Base-by-base conservation (phyloP, 2,888 invertebrate species). In the Silvanus unidentatus region DNA sequence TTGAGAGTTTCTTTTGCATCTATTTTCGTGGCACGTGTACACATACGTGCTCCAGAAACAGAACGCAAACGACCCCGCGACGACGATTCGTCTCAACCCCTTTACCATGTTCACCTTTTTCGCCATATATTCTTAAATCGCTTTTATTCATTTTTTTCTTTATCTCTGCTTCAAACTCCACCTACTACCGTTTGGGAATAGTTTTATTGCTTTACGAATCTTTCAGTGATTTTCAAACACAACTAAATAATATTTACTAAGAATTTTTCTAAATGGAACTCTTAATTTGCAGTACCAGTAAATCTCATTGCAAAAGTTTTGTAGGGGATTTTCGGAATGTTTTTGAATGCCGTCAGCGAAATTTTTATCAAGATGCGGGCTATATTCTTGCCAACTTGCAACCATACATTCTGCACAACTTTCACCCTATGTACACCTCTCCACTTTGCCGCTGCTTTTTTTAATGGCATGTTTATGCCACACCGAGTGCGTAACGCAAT, bases 21-120 rank as follows among this genome's bases (percentile, higher is more conserved):
- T 57, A 62, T 55, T 57, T 50, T 57, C 54, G 43, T 40, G 47
- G 54, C 57, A 53, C 54, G 58, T 54, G 55, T 49, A 54, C 48
- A 41, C 45, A 49, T 50, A 58, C 53, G 55, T 54, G 56, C 51
- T 52, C 46, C 47, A 44, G 44, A 45, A 48, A 37, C 16, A 11
- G 11, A 32, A 32, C 32, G 32, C 32, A 22, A 22, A 22, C 22
- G 32, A n/a, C 32, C 32, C 32, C 11, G 32, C 32, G 32, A 32
- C 32, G 4, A 9, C 37, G 14, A n/a, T 37, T 27, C 34, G 10
- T 14, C 2, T 32, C 11, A 1, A 9, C 41, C 10, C 32, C 14
- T 11, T 15, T 16, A 34, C 44, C 9, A 12, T n/a, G n/a, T n/a
- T n/a, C 41, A 35, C 40, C 49, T 46, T 50, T 50, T 45, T n/a